These are phyloP conservation scores for Colaptes auratus DNA, from an alignment of 2,113 vertebrate genomes.

Conservation along the genomic window DNA sequence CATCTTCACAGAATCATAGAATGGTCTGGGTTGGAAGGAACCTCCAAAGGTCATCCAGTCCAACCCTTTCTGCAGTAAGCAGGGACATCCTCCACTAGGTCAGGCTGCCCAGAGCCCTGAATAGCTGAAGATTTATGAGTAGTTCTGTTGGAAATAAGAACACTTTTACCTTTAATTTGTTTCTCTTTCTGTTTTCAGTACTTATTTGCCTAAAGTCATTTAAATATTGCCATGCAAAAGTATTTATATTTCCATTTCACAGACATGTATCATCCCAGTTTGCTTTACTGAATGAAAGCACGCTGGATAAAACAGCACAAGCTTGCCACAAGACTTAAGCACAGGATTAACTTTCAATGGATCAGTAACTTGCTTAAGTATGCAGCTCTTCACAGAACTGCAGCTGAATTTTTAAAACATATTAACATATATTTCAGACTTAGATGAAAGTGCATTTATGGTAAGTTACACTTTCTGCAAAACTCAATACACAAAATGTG, in stretches of 20 bases:
- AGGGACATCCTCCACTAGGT: too few species aligned
- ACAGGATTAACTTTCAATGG: conserved; percentile 28
- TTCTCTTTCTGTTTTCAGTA: neutral
- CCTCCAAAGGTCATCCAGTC: too few species aligned
- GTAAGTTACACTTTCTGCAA: neutral
- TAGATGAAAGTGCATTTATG: neutral
- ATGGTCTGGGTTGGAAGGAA: too few species aligned
- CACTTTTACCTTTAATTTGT: neutral
- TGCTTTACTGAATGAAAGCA: conserved; percentile 25
- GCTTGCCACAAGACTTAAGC: neutral
- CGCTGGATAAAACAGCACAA: conserved; percentile 5
- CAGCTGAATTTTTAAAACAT: neutral
- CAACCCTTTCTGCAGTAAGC: too few species aligned
- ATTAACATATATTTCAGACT: conserved; percentile 8
- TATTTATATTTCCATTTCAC: conserved; percentile 36
- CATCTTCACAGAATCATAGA: neutral
- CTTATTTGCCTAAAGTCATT: neutral
- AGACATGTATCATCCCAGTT: neutral
- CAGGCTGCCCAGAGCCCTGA: neutral
- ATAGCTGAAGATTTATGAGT: neutral
- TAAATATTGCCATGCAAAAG: neutral
- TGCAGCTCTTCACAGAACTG: neutral
- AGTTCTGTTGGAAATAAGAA: neutral
- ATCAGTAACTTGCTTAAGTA: neutral
- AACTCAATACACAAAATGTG: neutral